These are phyloP conservation scores for Eumerus sabulonum DNA, from an alignment of 2,888 invertebrate species.

Conservation along the genomic window DNA sequence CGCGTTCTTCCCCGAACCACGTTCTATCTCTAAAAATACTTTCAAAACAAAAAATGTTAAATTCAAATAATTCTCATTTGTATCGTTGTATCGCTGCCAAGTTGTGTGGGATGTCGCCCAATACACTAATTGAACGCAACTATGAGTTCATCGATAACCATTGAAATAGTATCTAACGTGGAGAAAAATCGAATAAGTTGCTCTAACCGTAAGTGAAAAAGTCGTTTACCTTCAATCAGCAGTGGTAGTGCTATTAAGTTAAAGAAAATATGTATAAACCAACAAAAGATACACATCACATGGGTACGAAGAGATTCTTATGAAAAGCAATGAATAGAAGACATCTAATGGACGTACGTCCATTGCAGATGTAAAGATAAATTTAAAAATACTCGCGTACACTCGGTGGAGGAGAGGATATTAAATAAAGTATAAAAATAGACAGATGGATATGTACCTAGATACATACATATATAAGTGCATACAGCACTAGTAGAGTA, in stretches of 20 bases:
- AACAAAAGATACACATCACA: no score
- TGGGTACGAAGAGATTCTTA: constrained; percentile 4
- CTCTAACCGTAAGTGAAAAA: constrained; percentile 22
- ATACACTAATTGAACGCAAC: constrained; percentile 29
- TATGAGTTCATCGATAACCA: constrained; percentile 58
- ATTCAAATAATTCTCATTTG: neutral
- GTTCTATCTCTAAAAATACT: no score
- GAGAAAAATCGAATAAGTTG: neutral
- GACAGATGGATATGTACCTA: neutral
- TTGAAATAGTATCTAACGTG: constrained; percentile 10
- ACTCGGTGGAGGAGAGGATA: no score
- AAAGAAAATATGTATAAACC: constrained; percentile 2
- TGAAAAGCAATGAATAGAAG: constrained; percentile 5
- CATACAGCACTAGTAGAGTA: no score
- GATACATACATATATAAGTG: neutral
- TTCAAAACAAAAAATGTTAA: no score
- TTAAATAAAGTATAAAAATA: constrained; percentile 2
- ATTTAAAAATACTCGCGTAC: constrained; percentile 15
- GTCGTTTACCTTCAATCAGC: constrained; percentile 30
- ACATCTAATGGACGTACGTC: no score
- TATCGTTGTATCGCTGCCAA: constrained; percentile 30
- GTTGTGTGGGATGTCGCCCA: constrained; percentile 45
- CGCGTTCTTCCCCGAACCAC: no score
- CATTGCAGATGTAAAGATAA: neutral
- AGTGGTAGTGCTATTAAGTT: constrained; percentile 7